These are phyloP conservation scores for Gasterosteus nipponicus DNA, from an alignment of 2,113 vertebrate species.

Conservation along the genomic window DNA sequence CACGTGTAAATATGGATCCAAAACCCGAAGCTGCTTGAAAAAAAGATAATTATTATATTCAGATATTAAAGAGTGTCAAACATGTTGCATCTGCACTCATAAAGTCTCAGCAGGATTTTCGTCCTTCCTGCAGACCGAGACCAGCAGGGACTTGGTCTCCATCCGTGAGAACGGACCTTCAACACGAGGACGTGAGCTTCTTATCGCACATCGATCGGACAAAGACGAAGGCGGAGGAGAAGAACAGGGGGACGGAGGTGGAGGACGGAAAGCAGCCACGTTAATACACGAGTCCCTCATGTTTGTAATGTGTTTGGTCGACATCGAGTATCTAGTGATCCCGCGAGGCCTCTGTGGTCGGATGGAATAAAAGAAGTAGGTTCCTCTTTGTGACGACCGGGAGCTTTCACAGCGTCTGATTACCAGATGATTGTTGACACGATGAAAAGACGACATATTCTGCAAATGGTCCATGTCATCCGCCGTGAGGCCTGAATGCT, in stretches of 20 bases:
- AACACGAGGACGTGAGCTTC: not conserved
- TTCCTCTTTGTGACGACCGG: slow-evolving; percentile 35
- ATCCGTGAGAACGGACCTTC: too few species aligned
- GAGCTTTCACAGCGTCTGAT: slow-evolving; percentile 9
- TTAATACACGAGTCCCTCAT: not conserved
- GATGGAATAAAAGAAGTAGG: slow-evolving; percentile 50
- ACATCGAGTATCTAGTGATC: not conserved
- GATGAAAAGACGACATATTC: not conserved
- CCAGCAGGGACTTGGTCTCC: too few species aligned
- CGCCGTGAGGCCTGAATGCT: not conserved
- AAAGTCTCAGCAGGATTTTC: not conserved
- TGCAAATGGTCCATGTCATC: not conserved
- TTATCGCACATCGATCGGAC: slow-evolving; percentile 43
- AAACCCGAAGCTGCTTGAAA: too few species aligned
- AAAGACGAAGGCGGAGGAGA: not conserved
- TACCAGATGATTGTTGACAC: slow-evolving; percentile 1
- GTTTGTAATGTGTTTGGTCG: not conserved
- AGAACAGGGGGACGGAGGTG: not conserved
- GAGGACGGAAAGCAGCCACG: not conserved
- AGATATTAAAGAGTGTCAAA: not conserved
- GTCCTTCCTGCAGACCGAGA: too few species aligned
- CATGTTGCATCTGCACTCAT: not conserved
- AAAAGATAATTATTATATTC: not conserved
- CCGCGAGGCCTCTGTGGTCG: not conserved
- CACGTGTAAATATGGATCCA: too few species aligned